Evolutionary conservation across 2,797 vertebrate species (phyloP), one percentile per base, ranked within the genome.

Genomic region (Cyclura pinguis): DNA sequence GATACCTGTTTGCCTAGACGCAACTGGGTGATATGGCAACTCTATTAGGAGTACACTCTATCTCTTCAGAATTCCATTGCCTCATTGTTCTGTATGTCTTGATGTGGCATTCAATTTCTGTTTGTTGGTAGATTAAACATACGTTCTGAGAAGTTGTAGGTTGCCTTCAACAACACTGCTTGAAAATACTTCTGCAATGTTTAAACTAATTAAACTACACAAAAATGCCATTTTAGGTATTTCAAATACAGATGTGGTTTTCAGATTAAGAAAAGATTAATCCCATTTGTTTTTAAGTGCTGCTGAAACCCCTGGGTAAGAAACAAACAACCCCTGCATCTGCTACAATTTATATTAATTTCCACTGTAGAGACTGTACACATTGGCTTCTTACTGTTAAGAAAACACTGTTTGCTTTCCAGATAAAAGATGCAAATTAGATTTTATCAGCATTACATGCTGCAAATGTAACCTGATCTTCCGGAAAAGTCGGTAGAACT

Each of bases 201-300:
- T 32, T 52, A 92, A 93, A 84, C 72, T 20, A 84, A 91, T 92
- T 94, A 83, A 85, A 47, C 3, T 42, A 2, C 42, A 4, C 2
- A 67, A 13, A 91, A 81, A 64, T 91, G 91, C 24, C 12, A 32
- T 94, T 94, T 87, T 87, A 1, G 10, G 0, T 62, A 7, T 89
- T 95, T 95, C 92, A 87, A 95, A 77, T 27, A 93, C 12, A 84
- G 27, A 32, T 2, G 14, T 89, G 42, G 1, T 67, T 96, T 50
- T 93, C 87, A 83, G 95, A 93, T 93, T 93, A 88, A 89, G 57
- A 84, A 90, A 85, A 93, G 86, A 90, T 6, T 0, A 85, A 77
- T 90, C 6, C 3, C 13, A 64, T 89, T 82, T 94, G 0, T 92
- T 91, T 42, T 13, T 91, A 89, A 81, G 0, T 0, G 76, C 0